Percentiles rank a stretch among this genome's conserved stretches.
phyloP scores from a whole-genome alignment of 1,140 invertebrate genomes.

The Berghia stephanieae region DNA sequence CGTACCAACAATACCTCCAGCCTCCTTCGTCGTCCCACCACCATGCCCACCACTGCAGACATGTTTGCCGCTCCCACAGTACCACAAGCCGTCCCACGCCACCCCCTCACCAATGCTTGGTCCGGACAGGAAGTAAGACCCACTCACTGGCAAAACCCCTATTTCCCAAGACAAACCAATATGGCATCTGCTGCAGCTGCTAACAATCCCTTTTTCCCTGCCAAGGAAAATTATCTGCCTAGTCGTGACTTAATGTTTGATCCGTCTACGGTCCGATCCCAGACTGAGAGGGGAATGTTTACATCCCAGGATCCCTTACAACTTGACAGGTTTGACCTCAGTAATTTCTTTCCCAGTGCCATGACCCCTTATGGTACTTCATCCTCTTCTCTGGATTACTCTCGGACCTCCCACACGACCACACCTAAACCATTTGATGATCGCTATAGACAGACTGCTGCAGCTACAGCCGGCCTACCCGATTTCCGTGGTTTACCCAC shows the following conservation, averaged over 20 bases:
- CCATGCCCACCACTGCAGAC: conserved; percentile 53
- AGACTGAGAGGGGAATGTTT: conserved; percentile 57
- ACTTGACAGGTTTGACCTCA: conserved; percentile 57
- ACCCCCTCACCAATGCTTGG: conserved; percentile 60
- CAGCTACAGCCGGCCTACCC: conserved; percentile 43
- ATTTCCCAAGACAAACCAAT: conserved; percentile 49
- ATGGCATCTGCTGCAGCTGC: conserved; percentile 33
- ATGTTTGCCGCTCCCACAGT: conserved; percentile 52
- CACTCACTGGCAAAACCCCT: conserved; percentile 56
- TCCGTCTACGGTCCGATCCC: conserved; percentile 47
- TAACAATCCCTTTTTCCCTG: conserved; percentile 51
- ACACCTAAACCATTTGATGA: conserved; percentile 60
- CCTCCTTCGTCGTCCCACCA: conserved; percentile 47
- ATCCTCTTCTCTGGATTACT: conserved; percentile 52
- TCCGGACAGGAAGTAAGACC: conserved; percentile 56
- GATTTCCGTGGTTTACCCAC: conserved; percentile 58
- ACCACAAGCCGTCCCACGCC: conserved; percentile 53
- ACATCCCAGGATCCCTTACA: conserved; percentile 49
- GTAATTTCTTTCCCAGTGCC: conserved; percentile 52
- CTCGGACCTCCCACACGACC: conserved; percentile 45
- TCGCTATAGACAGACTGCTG: conserved; percentile 54
- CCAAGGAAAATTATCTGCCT: conserved; percentile 57
- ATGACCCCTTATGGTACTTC: conserved; percentile 55
- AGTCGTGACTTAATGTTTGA: conserved; percentile 62
- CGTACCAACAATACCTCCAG: conserved; percentile 46